Base-by-base conservation (phyloP, 2,797 vertebrate species). In the Myotis pilosus region DNA sequence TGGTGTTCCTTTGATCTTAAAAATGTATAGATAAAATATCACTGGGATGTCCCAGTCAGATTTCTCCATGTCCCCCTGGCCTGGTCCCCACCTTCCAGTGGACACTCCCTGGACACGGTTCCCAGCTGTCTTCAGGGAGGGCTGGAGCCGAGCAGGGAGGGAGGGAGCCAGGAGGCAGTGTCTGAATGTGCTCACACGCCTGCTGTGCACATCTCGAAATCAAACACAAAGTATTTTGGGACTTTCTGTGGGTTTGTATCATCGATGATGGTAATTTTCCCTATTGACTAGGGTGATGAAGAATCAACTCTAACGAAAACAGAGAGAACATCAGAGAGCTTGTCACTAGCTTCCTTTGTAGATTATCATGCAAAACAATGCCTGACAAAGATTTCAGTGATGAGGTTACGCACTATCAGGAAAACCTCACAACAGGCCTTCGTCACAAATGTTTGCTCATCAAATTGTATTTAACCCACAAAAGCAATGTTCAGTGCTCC, bases 391-490 rank as follows among this genome's bases (percentile, higher is more conserved):
- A 96, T 85, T 83, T 71, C 89, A 62, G 71, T 51, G 92, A 94
- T 95, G 84, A 93, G 85, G 80, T 72, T 53, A 68, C 10, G 11
- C 28, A 13, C n/a, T 16, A n/a, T 81, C 86, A 95, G 94, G 94
- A 91, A 93, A 95, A 91, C 88, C 94, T 97, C 94, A 91, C 25
- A 80, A 88, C 57, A 62, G 53, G 83, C 66, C 89, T 94, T 98
- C 88, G 87, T 92, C 94, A 66, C n/a, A 57, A 47, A n/a, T 4
- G 0, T 53, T 28, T 68, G 81, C 76, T 90, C 95, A 83, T 80
- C 62, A 5, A 10, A 23, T 69, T 74, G 41, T 55, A 81, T 10
- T 33, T 75, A 51, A 72, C 85, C 86, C 95, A 86, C 76, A 87
- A 17, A 53, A 85, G 51, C 15, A 76, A 82, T 10, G 53, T 76